Conservation (phyloP, 2,888 invertebrate genomes). For the Drosophila emarginata region DNA sequence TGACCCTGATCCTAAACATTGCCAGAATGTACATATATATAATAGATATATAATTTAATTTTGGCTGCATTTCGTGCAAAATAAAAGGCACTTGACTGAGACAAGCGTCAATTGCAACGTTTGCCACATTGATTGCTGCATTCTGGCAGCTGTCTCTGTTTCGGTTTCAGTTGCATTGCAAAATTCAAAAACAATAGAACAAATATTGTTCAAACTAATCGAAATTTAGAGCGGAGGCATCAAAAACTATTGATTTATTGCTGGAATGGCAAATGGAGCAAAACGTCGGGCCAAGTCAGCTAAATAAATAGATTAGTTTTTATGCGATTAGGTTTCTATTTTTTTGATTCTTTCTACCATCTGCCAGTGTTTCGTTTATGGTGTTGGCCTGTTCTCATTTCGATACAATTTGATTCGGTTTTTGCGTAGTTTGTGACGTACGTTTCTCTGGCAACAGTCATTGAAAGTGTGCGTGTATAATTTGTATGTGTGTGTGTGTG, state of each 20-base stretch:
- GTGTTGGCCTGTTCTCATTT: background rate
- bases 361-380: background rate
- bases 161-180: slow-evolving; percentile 65
- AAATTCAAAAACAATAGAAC: slow-evolving; percentile 62
- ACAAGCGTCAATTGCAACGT: slow-evolving; percentile 46
- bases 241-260: slow-evolving; percentile 72
- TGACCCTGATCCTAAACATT: background rate
- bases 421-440: slow-evolving; percentile 60
- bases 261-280: slow-evolving; percentile 54
- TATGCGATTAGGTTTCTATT: slow-evolving; percentile 35
- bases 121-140: slow-evolving; percentile 40
- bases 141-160: slow-evolving; percentile 32
- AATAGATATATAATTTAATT: slow-evolving; percentile 33
- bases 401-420: slow-evolving; percentile 12
- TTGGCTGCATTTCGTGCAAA: slow-evolving; percentile 32
- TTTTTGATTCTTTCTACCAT: slow-evolving; percentile 5
- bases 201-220: slow-evolving; percentile 18
- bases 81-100: slow-evolving; percentile 46
- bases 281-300: slow-evolving; percentile 43
- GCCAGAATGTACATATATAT: background rate
- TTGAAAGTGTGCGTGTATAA: slow-evolving; percentile 16
- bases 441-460: slow-evolving; percentile 11
- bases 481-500: slow-evolving; percentile 12
- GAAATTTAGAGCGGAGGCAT: slow-evolving; percentile 24
- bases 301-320: slow-evolving; percentile 74